Conservation (phyloP, 1,140 invertebrate species). For the Leucophenga varia region DNA sequence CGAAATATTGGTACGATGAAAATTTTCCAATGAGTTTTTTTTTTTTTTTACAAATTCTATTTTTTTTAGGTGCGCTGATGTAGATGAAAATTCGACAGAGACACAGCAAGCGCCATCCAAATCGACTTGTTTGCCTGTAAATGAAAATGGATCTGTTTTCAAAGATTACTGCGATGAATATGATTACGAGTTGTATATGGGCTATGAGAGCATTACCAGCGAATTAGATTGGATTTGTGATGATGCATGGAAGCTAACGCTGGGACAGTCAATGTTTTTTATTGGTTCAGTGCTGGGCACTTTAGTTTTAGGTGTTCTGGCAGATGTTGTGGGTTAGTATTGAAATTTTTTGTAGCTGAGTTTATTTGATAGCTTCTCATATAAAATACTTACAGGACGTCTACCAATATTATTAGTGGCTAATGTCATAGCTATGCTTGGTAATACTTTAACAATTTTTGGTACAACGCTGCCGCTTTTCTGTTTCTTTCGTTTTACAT, state of each 20-base stretch:
- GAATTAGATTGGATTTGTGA: slow-evolving; percentile 60
- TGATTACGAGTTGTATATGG: slow-evolving; percentile 39
- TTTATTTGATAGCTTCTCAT: no score
- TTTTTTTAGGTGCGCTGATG: slow-evolving; percentile 38
- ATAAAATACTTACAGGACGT: slow-evolving; percentile 11
- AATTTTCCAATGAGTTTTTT: no score
- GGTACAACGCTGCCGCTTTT: slow-evolving; percentile 53
- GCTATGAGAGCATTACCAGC: slow-evolving; percentile 42
- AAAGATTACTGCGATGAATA: slow-evolving; percentile 24
- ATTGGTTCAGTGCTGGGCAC: slow-evolving; percentile 59
- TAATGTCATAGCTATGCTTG: slow-evolving; percentile 57
- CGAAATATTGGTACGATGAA: slow-evolving; percentile 56
- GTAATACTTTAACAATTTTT: slow-evolving; percentile 58
- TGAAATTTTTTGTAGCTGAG: no score
- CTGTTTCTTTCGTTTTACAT: slow-evolving; percentile 58
- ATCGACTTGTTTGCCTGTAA: slow-evolving; percentile 27
- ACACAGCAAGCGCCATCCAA: not conserved
- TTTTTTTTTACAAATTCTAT: no score
- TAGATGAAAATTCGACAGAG: not conserved
- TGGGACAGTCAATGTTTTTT: slow-evolving; percentile 62
- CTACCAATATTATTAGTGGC: slow-evolving; percentile 28
- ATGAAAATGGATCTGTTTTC: not conserved
- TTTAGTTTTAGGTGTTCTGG: slow-evolving; percentile 60
- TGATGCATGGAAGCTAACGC: slow-evolving; percentile 60
- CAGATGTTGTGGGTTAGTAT: slow-evolving; percentile 63